Conservation (phyloP, 1,140 invertebrate genomes). For the Pissodes strobi region DNA sequence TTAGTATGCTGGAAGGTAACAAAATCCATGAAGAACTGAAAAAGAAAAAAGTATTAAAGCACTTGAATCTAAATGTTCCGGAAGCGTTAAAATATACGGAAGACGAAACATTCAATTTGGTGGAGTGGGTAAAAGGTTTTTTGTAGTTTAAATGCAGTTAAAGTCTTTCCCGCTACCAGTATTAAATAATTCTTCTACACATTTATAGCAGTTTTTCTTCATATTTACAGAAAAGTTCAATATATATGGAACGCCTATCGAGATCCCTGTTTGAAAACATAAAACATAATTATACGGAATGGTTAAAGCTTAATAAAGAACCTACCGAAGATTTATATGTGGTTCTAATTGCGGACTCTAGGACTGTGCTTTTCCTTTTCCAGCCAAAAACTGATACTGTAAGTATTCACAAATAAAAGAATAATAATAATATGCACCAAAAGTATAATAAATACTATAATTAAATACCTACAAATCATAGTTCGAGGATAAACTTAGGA, state of each 20-base stretch:
- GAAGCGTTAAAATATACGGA: slow-evolving; percentile 50
- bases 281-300: slow-evolving; percentile 42
- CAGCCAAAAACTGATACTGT: slow-evolving; percentile 46
- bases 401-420: slow-evolving; percentile 26
- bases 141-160: slow-evolving; percentile 5
- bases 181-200: too few relatives aligned
- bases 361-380: slow-evolving; percentile 51
- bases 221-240: slow-evolving; percentile 46
- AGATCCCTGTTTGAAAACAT: slow-evolving; percentile 46
- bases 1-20: slow-evolving; percentile 51
- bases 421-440: background rate
- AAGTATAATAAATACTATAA: background rate
- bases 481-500: too few relatives aligned
- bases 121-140: slow-evolving; percentile 49
- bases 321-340: slow-evolving; percentile 46
- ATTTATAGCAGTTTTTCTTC: slow-evolving; percentile 6
- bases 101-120: slow-evolving; percentile 36
- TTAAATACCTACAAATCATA: background rate
- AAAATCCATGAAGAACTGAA: slow-evolving; percentile 48
- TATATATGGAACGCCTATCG: slow-evolving; percentile 47
- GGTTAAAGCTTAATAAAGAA: slow-evolving; percentile 38
- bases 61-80: slow-evolving; percentile 52
- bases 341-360: slow-evolving; percentile 48
- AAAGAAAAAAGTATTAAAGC: slow-evolving; percentile 39
- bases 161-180: too few relatives aligned